A percentile compares a stretch with the other conserved stretches of the same genome.
phyloP scores from a whole-genome alignment of 2,113 vertebrate species.

The Phocoena phocoena region DNA sequence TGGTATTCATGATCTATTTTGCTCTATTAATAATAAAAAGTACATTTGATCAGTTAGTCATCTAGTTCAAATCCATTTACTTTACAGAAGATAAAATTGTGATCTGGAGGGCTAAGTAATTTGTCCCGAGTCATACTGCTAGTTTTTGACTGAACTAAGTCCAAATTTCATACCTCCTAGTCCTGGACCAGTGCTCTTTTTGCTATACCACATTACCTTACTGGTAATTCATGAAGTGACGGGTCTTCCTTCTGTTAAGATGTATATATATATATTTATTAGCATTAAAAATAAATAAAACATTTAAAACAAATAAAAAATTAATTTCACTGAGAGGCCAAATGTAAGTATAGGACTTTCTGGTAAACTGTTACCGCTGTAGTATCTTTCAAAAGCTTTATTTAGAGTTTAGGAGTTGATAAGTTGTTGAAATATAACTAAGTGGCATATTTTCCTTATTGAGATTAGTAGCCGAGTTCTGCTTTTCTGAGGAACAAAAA shows the following conservation, averaged over 20 bases:
- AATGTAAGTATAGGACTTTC: conserved; percentile 68
- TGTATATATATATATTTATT: not conserved
- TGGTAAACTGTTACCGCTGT: conserved; percentile 9
- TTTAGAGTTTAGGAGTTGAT: conserved; percentile 71
- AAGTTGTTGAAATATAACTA: conserved; percentile 63
- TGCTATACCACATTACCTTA: not conserved
- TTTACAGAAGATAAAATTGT: not conserved
- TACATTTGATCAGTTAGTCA: not conserved
- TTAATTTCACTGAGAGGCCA: conserved; percentile 66
- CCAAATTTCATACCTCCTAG: not conserved
- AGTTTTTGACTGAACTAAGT: not conserved
- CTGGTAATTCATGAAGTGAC: not conserved
- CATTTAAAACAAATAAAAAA: not conserved
- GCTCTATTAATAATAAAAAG: not conserved
- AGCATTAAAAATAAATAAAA: not conserved
- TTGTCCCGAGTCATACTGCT: not conserved
- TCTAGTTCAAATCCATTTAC: not conserved
- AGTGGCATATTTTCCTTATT: not conserved
- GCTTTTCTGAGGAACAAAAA: conserved; percentile 65
- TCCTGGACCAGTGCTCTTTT: not conserved
- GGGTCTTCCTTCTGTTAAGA: not conserved
- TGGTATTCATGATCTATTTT: not conserved
- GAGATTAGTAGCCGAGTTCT: conserved; percentile 68
- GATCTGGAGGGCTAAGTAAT: not conserved
- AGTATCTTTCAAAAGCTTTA: conserved; percentile 63